These are phyloP conservation scores for Balaenoptera acutorostrata DNA, from an alignment of 2,113 vertebrate genomes.

Conservation along the genomic window DNA sequence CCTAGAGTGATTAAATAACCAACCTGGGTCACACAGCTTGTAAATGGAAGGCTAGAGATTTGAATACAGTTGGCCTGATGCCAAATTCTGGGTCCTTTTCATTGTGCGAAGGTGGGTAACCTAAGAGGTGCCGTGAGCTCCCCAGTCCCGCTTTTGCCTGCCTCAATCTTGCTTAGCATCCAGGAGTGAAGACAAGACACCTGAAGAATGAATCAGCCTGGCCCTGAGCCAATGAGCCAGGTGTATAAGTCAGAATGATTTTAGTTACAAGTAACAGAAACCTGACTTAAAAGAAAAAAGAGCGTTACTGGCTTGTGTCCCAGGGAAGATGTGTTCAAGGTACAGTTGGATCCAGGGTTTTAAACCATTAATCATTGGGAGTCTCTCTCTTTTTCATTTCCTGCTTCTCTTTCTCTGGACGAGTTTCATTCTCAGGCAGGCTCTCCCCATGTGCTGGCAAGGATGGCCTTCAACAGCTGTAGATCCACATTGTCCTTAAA, in stretches of 20 bases:
- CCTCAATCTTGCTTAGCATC: not conserved
- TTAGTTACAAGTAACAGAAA: not conserved
- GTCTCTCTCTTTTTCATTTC: not conserved
- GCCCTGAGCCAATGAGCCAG: not conserved
- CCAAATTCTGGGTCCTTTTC: not conserved
- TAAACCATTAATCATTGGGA: not conserved
- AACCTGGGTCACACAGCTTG: not conserved
- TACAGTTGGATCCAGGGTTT: not conserved
- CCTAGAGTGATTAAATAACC: not conserved
- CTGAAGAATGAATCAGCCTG: not conserved
- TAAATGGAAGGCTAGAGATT: not conserved
- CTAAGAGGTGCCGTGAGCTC: not conserved
- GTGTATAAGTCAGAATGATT: not conserved
- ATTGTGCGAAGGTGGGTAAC: not conserved
- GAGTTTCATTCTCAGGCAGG: not conserved
- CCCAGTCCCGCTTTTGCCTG: not conserved
- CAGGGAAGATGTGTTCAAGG: not conserved
- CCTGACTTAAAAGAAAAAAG: not conserved
- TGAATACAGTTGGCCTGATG: not conserved
- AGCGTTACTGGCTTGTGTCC: not conserved
- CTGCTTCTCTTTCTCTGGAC: not conserved
- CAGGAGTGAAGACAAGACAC: not conserved
- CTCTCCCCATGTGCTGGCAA: not conserved
- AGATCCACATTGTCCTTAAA: not conserved
- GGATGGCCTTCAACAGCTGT: not conserved